phyloP scores from a whole-genome alignment of 1,140 invertebrate genomes.

The Zaprionus gabonicus region DNA sequence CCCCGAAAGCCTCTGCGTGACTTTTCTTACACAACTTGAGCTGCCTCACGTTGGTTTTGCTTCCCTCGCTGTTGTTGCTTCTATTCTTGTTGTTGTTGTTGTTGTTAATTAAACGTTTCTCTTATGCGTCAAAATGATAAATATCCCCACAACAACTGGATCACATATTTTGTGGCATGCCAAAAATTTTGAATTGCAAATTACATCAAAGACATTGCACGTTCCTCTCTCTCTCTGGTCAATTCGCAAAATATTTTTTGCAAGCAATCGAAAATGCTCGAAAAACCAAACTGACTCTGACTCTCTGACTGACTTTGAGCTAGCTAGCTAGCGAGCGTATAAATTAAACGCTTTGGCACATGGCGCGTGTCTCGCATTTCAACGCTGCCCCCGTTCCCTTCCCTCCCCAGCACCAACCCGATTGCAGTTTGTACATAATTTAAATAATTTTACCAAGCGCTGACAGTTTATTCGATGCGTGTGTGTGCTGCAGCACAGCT shows the following conservation, averaged over 20 bases:
- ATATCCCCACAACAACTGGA: neutral
- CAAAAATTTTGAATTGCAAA: constrained; percentile 64
- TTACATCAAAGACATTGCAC: constrained; percentile 72
- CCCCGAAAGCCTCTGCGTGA: constrained; percentile 26
- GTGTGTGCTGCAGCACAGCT: neutral
- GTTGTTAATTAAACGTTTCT: constrained; percentile 33
- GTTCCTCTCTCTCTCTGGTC: constrained; percentile 34
- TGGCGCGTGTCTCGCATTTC: constrained; percentile 77
- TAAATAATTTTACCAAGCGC: constrained; percentile 71
- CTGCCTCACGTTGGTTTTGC: neutral
- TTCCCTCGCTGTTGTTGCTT: neutral
- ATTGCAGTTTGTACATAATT: constrained; percentile 77
- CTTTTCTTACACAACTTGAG: constrained; percentile 22
- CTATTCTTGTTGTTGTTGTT: constrained; percentile 19
- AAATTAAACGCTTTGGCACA: constrained; percentile 58
- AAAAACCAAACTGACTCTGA: constrained; percentile 22
- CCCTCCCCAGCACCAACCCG: neutral
- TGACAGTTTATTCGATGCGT: constrained; percentile 58
- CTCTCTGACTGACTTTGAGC: neutral
- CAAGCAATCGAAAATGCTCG: constrained; percentile 36
- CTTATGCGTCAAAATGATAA: constrained; percentile 5
- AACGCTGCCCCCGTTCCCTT: constrained; percentile 35
- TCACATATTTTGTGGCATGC: constrained; percentile 57
- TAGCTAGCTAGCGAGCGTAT: neutral
- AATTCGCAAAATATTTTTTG: constrained; percentile 44